These are phyloP conservation scores for Sphenodon punctatus DNA, from an alignment of 2,797 vertebrate genomes.

Conservation along the genomic window DNA sequence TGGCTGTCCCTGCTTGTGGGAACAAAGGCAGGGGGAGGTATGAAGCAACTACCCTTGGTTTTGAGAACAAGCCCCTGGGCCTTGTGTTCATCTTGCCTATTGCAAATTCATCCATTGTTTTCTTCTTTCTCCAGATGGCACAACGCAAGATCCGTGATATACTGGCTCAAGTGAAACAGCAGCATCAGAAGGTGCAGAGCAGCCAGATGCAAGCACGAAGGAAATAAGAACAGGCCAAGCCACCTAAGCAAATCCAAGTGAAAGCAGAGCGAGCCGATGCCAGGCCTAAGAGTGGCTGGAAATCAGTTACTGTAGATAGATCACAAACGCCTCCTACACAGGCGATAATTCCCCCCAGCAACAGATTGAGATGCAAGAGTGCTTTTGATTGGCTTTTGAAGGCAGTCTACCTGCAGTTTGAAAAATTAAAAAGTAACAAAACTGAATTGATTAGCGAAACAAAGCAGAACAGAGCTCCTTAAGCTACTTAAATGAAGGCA, in stretches of 20 bases:
- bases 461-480: neutral
- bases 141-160: conserved; percentile 97
- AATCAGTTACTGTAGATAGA: conserved; percentile 66
- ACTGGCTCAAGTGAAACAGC: conserved; percentile 92
- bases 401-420: neutral
- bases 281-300: conserved; percentile 83
- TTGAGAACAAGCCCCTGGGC: too few relatives aligned
- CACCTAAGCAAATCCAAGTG: conserved; percentile 76
- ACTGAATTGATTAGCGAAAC: neutral
- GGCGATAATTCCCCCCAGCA: conserved; percentile 5
- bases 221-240: conserved; percentile 74
- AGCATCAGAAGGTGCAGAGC: conserved; percentile 88
- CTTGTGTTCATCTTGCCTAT: too few relatives aligned
- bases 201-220: conserved; percentile 75
- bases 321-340: too few relatives aligned
- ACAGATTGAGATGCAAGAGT: neutral
- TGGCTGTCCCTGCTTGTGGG: too few relatives aligned
- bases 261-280: conserved; percentile 71
- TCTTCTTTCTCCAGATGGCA: conserved; percentile 81
- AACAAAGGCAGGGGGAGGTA: too few relatives aligned
- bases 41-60: too few relatives aligned
- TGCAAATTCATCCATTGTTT: too few relatives aligned
- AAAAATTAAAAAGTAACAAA: too few relatives aligned
- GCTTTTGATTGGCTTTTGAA: conserved; percentile 46
- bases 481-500: conserved; percentile 2